These are phyloP conservation scores for Syrista parreyssii DNA, from an alignment of 2,888 invertebrate genomes.

Conservation along the genomic window DNA sequence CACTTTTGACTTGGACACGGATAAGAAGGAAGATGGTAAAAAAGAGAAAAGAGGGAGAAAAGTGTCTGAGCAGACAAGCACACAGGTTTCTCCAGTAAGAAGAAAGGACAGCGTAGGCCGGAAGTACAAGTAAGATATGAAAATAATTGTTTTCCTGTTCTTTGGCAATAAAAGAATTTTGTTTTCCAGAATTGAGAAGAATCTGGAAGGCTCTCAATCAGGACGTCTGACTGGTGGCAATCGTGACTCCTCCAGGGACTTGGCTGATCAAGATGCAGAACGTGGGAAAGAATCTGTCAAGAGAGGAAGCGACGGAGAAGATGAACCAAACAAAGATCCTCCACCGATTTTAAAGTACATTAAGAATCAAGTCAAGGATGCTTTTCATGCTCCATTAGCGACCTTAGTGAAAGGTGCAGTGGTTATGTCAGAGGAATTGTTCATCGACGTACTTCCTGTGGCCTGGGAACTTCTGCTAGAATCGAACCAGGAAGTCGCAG, in stretches of 20 bases:
- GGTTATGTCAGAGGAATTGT: slow-evolving; percentile 87
- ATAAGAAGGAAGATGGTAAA: slow-evolving; percentile 63
- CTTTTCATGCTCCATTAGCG: slow-evolving; percentile 91
- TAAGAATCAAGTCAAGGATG: slow-evolving; percentile 83
- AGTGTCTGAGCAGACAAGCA: slow-evolving; percentile 84
- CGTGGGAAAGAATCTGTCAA: slow-evolving; percentile 58
- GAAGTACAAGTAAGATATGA: slow-evolving; percentile 71
- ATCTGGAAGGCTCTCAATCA: slow-evolving; percentile 67
- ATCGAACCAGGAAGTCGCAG: slow-evolving; percentile 87
- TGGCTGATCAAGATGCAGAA: slow-evolving; percentile 68
- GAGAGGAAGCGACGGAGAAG: slow-evolving; percentile 62
- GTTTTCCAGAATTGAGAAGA: slow-evolving; percentile 67
- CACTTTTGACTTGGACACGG: slow-evolving; percentile 67
- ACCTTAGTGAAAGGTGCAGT: slow-evolving; percentile 90
- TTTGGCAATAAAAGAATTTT: slow-evolving; percentile 3
- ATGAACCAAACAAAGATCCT: slow-evolving; percentile 70
- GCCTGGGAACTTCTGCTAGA: slow-evolving; percentile 97
- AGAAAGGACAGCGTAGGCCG: slow-evolving; percentile 81
- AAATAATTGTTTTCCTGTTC: slow-evolving; percentile 18
- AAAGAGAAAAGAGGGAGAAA: slow-evolving; percentile 76
- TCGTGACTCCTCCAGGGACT: slow-evolving; percentile 69
- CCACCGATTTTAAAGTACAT: slow-evolving; percentile 84
- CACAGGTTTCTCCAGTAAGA: slow-evolving; percentile 81
- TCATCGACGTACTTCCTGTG: slow-evolving; percentile 88
- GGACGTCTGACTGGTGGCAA: slow-evolving; percentile 64